These are phyloP conservation scores for Porites lutea DNA, from an alignment of 64 coral and sea anemone species.

Conservation along the genomic window DNA sequence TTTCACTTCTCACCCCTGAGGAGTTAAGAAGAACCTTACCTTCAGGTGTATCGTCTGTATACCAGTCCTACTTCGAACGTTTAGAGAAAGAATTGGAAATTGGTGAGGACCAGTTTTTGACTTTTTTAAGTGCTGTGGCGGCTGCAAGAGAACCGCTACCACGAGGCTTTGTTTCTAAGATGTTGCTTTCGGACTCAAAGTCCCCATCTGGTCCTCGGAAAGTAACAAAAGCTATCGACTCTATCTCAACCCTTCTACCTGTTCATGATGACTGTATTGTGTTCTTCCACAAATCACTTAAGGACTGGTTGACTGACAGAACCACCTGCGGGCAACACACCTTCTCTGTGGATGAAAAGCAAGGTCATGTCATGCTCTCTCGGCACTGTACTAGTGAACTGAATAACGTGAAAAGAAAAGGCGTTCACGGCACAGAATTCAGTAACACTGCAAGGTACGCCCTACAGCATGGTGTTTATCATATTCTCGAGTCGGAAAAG, in stretches of 20 bases:
- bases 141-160: slow-evolving; percentile 38
- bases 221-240: not conserved
- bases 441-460: no score
- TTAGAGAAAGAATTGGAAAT: slow-evolving; percentile 7
- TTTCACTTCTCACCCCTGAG: not conserved
- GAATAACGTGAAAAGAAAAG: no score
- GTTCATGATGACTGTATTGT: slow-evolving; percentile 3
- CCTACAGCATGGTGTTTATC: no score
- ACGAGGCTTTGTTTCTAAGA: not conserved
- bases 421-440: no score
- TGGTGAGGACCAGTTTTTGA: not conserved
- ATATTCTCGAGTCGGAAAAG: no score
- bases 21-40: not conserved
- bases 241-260: slow-evolving; percentile 4
- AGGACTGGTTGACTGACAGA: no score
- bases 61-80: slow-evolving; percentile 49
- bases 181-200: not conserved
- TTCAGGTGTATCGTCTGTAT: slow-evolving; percentile 21
- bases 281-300: no score
- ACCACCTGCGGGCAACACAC: no score
- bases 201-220: not conserved
- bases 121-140: slow-evolving; percentile 37
- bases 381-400: no score
- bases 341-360: no score
- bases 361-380: no score